phyloP scores from a whole-genome alignment of 2,888 invertebrate species.

The Temnothorax ravouxi region DNA sequence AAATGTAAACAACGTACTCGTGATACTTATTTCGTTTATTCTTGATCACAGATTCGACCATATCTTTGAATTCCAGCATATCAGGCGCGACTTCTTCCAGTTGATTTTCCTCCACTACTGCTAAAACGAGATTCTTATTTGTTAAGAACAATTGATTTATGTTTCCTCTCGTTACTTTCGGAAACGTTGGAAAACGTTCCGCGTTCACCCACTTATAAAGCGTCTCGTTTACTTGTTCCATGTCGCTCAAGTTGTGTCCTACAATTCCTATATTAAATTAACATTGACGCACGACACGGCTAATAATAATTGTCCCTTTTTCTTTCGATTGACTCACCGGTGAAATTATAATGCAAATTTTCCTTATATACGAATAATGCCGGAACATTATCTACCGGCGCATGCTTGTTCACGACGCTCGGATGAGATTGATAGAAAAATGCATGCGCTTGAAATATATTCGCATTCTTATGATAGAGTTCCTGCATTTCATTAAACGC shows the following conservation, averaged over 20 bases:
- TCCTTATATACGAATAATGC: conserved; percentile 96
- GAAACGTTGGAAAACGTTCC: conserved; percentile 96
- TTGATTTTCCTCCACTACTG: conserved; percentile 95
- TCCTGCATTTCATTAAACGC: conserved; percentile 84
- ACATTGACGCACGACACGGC: neutral
- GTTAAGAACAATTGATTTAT: conserved; percentile 94
- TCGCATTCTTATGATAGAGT: conserved; percentile 88
- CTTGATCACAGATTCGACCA: conserved; percentile 93
- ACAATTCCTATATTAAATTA: conserved; percentile 2
- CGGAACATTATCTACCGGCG: conserved; percentile 90
- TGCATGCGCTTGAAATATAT: conserved; percentile 93
- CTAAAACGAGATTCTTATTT: conserved; percentile 95
- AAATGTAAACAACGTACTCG: conserved; percentile 85
- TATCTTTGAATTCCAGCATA: conserved; percentile 93
- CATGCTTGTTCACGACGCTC: conserved; percentile 90
- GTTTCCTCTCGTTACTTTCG: conserved; percentile 94
- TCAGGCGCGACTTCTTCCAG: conserved; percentile 93
- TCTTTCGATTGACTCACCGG: conserved; percentile 86
- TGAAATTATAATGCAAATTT: conserved; percentile 91
- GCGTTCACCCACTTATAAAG: conserved; percentile 95
- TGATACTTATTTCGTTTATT: conserved; percentile 93
- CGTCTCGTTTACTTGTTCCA: conserved; percentile 89
- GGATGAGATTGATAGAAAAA: conserved; percentile 94
- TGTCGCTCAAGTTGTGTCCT: conserved; percentile 84
- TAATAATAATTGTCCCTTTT: neutral